phyloP scores from a whole-genome alignment of 37 sponge, comb jelly and placozoan species.

The Diacarnus erythraeanus region DNA sequence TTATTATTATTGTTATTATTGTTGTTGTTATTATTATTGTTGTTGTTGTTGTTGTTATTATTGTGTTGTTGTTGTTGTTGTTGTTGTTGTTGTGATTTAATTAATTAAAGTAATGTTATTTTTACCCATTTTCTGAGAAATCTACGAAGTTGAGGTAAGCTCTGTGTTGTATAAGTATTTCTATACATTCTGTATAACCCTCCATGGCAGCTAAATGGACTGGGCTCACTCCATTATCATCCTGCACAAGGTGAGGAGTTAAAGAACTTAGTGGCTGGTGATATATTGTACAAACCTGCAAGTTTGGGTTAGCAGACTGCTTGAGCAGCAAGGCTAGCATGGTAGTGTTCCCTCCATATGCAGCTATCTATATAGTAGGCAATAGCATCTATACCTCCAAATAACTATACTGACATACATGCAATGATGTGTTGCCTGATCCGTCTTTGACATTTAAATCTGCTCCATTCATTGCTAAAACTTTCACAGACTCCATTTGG shows the following conservation, averaged over 20 bases:
- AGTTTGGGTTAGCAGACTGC: conserved; percentile 52
- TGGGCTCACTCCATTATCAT: conserved; percentile 50
- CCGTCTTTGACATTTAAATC: conserved; percentile 43
- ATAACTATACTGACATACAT: conserved; percentile 37
- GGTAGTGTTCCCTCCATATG: conserved; percentile 23
- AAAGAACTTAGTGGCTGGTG: too few relatives aligned
- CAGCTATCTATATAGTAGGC: conserved; percentile 29
- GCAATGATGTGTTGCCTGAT: conserved; percentile 48
- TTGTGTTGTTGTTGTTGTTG: not conserved
- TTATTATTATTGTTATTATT: not conserved
- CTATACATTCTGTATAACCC: conserved; percentile 31
- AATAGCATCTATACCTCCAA: not conserved
- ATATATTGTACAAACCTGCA: conserved; percentile 37
- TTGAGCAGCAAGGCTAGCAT: conserved; percentile 27
- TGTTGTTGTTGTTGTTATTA: too few relatives aligned
- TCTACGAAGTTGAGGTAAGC: conserved; percentile 65
- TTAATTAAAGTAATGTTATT: not conserved
- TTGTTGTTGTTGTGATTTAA: not conserved
- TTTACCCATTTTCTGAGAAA: conserved; percentile 56
- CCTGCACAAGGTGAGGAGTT: conserved; percentile 25
- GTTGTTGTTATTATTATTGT: too few relatives aligned
- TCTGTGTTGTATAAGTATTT: conserved; percentile 23
- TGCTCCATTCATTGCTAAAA: conserved; percentile 33
- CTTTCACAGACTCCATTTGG: conserved; percentile 28
- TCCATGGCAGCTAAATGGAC: conserved; percentile 64